Evolutionary conservation across 2,888 invertebrate species (phyloP).

Genomic region (Hesperia comma): DNA sequence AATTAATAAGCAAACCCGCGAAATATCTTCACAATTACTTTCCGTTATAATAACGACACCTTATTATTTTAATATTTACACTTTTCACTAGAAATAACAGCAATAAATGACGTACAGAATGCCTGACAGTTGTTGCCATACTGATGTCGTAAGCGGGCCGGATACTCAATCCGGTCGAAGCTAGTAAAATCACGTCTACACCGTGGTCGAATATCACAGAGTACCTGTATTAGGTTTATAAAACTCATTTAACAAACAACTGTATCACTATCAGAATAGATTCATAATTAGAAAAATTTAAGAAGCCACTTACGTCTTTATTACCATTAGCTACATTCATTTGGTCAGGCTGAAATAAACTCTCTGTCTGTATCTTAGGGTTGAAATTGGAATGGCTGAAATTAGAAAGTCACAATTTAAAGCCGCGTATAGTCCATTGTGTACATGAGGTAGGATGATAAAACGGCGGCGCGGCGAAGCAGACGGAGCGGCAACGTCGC

Average conservation of each 20-base stretch:
- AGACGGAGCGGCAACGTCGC: conserved; percentile 32
- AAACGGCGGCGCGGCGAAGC: conserved; percentile 8
- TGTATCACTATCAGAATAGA: background rate
- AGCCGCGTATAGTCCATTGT: background rate
- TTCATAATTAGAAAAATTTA: background rate
- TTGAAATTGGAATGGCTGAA: background rate
- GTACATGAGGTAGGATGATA: conserved; percentile 4
- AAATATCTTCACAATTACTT: background rate
- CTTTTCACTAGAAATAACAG: conserved; percentile 18
- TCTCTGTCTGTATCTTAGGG: background rate
- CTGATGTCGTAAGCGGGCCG: conserved; percentile 32
- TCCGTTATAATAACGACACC: background rate
- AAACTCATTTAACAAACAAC: background rate
- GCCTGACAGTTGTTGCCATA: conserved; percentile 31
- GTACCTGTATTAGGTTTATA: background rate
- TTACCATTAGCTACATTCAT: background rate
- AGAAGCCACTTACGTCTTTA: background rate
- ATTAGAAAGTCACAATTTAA: background rate
- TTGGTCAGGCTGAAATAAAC: background rate
- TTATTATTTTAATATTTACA: background rate
- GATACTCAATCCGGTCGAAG: conserved; percentile 35
- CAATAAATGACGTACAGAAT: conserved; percentile 34
- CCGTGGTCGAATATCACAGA: conserved; percentile 7
- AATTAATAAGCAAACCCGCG: background rate
- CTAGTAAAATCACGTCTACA: conserved; percentile 10